Conservation (phyloP, 2,888 invertebrate species). For the Eupeodes luniger region DNA sequence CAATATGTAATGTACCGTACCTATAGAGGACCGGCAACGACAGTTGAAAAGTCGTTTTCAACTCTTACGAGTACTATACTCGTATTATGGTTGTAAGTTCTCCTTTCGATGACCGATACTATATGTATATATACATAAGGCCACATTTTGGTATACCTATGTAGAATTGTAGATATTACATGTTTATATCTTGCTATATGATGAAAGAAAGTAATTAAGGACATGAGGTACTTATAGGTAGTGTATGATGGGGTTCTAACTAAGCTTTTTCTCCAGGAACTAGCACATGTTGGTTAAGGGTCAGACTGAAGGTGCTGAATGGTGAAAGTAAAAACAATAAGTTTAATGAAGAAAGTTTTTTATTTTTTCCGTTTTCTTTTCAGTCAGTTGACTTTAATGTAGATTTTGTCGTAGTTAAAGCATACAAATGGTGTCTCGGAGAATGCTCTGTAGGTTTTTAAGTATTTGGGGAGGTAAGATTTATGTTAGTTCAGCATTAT, state of each 20-base stretch:
- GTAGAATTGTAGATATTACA: neutral
- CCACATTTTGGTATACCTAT: neutral
- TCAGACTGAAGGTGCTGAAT: conserved; percentile 19
- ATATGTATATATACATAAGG: neutral
- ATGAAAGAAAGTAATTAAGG: conserved; percentile 73
- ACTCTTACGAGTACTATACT: neutral
- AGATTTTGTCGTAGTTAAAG: neutral
- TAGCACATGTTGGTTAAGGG: conserved; percentile 48
- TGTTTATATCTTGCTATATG: conserved; percentile 13
- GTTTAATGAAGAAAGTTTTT: conserved; percentile 31
- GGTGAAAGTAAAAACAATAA: conserved; percentile 27
- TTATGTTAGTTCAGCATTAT: neutral
- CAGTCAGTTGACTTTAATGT: conserved; percentile 9
- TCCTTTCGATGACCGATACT: conserved; percentile 63
- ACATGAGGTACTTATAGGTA: conserved; percentile 55
- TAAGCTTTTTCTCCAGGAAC: conserved; percentile 27
- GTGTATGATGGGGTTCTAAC: conserved; percentile 15
- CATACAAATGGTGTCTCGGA: neutral
- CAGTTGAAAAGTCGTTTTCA: conserved; percentile 37
- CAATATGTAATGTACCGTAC: neutral
- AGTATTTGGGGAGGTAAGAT: neutral
- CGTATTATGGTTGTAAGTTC: conserved; percentile 43
- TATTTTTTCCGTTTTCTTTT: neutral
- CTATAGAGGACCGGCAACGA: conserved; percentile 12
- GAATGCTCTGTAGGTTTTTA: neutral